phyloP scores from a whole-genome alignment of 2,113 vertebrate species.

The Tangachromis dhanisi region DNA sequence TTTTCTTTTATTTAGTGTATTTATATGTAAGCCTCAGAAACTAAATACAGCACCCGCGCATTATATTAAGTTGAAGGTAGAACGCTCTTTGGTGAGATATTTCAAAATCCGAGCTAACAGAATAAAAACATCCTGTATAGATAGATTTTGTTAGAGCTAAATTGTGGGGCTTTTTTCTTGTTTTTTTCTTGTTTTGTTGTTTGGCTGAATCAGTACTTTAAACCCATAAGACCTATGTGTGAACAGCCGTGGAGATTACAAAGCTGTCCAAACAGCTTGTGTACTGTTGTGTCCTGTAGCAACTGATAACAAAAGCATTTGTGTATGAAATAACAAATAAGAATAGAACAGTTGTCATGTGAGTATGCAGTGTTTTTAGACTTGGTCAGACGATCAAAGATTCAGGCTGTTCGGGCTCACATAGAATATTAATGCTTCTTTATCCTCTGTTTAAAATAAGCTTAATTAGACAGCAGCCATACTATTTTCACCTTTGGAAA shows the following conservation, averaged over 20 bases:
- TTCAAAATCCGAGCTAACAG: background rate
- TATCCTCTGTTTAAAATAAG: background rate
- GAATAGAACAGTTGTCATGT: slow-evolving; percentile 59
- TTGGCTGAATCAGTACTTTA: background rate
- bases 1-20: background rate
- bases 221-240: background rate
- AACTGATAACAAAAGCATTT: slow-evolving; percentile 29
- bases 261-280: slow-evolving; percentile 12
- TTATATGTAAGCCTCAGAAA: background rate
- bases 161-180: background rate
- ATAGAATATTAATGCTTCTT: slow-evolving; percentile 2
- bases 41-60: background rate
- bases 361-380: slow-evolving; percentile 6
- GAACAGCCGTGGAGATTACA: background rate
- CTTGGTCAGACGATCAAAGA: slow-evolving; percentile 14
- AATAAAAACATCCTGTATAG: background rate
- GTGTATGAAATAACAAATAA: slow-evolving; percentile 19
- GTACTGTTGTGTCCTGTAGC: background rate
- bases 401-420: slow-evolving; percentile 1
- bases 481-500: background rate
- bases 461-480: background rate
- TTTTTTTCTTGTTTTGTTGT: background rate
- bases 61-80: background rate
- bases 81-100: rapidly evolving
- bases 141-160: background rate